Evolutionary conservation across 2,797 vertebrate species (phyloP).

Genomic region (Podargus strigoides): DNA sequence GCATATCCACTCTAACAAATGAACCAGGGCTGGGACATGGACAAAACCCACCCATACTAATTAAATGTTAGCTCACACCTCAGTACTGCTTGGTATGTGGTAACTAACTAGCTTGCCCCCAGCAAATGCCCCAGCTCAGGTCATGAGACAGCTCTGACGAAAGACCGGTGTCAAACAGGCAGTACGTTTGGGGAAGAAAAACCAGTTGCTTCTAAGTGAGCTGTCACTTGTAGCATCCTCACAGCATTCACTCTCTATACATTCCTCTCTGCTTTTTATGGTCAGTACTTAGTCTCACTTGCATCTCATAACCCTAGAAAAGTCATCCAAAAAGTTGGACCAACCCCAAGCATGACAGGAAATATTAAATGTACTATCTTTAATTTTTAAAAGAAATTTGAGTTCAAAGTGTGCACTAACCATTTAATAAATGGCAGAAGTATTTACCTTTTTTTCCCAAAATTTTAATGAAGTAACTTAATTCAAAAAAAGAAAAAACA

Average conservation of each 20-base stretch:
- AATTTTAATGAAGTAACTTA: background rate
- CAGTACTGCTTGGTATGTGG: background rate
- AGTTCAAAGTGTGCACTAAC: background rate
- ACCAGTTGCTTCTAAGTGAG: background rate
- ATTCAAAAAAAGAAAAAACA: background rate
- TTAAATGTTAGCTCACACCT: background rate
- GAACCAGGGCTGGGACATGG: background rate
- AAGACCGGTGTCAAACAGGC: background rate
- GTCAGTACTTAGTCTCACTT: background rate
- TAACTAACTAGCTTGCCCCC: background rate
- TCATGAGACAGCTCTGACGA: background rate
- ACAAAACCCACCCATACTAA: background rate
- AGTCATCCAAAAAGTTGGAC: background rate
- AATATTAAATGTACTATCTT: background rate
- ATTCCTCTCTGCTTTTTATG: background rate
- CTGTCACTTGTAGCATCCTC: background rate
- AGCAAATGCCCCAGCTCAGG: background rate
- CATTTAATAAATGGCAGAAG: background rate
- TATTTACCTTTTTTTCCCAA: background rate
- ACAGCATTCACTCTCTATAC: background rate
- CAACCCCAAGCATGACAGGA: background rate
- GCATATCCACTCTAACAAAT: background rate
- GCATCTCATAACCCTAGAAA: background rate
- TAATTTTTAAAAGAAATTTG: background rate
- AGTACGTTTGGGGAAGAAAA: accelerated